Percentiles rank a stretch among this genome's conserved stretches.
These are phyloP conservation scores for Passer domesticus DNA, from an alignment of 2,113 vertebrate species.

Conservation along the genomic window DNA sequence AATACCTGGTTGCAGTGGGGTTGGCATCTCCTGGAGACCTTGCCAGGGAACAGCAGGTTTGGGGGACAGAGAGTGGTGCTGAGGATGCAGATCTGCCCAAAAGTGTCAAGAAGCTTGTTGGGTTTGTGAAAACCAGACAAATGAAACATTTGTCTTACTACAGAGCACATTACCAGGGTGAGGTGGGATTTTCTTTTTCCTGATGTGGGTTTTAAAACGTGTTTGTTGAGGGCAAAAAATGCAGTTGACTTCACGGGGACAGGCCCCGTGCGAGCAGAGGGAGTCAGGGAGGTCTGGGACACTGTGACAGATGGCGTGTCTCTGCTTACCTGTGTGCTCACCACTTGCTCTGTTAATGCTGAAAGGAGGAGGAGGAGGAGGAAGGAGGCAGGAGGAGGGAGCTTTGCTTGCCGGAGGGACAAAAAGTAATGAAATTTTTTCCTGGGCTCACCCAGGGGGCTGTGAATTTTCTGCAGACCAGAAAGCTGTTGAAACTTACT, in stretches of 20 bases:
- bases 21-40: neutral
- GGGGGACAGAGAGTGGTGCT: neutral
- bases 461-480: neutral
- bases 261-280: fast-evolving
- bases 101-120: fast-evolving
- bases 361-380: neutral
- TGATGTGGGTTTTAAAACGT: neutral
- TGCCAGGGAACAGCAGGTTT: neutral
- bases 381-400: neutral
- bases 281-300: neutral
- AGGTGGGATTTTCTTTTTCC: neutral
- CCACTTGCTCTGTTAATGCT: neutral
- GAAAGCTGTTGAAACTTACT: neutral
- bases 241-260: neutral
- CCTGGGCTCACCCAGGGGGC: neutral
- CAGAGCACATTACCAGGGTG: neutral
- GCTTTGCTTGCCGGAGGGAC: neutral
- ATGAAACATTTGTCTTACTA: neutral
- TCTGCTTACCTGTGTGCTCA: conserved; percentile 7
- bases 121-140: neutral
- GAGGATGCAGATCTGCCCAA: neutral
- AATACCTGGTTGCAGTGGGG: neutral
- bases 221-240: neutral
- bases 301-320: neutral
- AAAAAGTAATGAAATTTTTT: conserved; percentile 5